Evolutionary conservation across 1,140 invertebrate species (phyloP).

Genomic region (Rhagoletis zephyria): DNA sequence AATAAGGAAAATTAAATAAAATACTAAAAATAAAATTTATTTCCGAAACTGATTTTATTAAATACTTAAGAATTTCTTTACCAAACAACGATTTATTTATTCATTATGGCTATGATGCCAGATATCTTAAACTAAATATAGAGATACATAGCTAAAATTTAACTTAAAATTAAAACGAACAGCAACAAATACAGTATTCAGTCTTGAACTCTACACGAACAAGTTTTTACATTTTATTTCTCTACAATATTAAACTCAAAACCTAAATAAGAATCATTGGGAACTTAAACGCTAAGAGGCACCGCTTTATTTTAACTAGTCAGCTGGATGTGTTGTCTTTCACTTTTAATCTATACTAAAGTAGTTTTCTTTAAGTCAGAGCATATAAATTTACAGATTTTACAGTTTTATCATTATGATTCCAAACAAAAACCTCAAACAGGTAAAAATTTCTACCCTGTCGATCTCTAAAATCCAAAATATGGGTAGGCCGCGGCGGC

Average conservation of each 20-base stretch:
- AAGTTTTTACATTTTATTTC: not conserved
- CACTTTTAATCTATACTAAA: not conserved
- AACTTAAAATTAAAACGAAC: not conserved
- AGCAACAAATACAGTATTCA: not conserved
- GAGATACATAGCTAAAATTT: not conserved
- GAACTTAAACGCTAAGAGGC: not conserved
- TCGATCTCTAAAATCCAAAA: slow-evolving; percentile 65
- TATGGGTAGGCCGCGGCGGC: slow-evolving; percentile 65
- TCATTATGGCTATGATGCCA: not conserved
- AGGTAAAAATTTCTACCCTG: not conserved
- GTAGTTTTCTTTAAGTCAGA: not conserved
- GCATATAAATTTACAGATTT: not conserved
- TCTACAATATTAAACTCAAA: not conserved
- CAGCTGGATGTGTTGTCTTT: not conserved
- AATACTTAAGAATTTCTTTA: not conserved
- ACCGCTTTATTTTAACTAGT: not conserved
- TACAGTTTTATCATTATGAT: slow-evolving; percentile 40
- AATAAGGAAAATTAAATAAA: too few species aligned
- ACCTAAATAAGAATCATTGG: not conserved
- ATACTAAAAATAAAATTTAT: not conserved
- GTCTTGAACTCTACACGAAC: slow-evolving; percentile 19
- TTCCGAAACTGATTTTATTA: not conserved
- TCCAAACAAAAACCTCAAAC: not conserved
- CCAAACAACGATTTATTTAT: not conserved
- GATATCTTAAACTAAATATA: not conserved